phyloP scores from a whole-genome alignment of 2,797 vertebrate species.

The Galago senegalensis region DNA sequence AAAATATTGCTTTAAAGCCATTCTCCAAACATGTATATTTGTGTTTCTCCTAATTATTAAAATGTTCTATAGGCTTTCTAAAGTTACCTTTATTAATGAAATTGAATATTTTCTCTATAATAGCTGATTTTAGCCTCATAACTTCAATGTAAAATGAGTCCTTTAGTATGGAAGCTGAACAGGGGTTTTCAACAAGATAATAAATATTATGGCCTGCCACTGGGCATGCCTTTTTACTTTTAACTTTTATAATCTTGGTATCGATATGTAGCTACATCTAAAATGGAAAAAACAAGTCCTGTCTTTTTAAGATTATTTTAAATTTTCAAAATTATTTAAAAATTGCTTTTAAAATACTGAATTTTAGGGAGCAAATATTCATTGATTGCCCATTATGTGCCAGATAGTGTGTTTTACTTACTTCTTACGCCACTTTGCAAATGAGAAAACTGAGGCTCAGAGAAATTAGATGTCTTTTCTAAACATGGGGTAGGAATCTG shows the following conservation, averaged over 20 bases:
- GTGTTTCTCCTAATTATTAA: conserved; percentile 22
- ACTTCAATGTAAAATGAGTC: background rate
- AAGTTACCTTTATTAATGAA: conserved; percentile 28
- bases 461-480: background rate
- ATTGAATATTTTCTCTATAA: background rate
- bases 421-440: background rate
- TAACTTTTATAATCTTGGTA: background rate
- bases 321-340: background rate
- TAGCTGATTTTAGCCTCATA: background rate
- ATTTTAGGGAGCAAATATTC: conserved; percentile 2
- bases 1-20: background rate
- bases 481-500: background rate
- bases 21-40: background rate
- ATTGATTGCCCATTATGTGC: background rate
- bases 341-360: conserved; percentile 44
- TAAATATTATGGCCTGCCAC: rapidly evolving
- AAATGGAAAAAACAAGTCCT: background rate
- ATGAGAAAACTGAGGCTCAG: conserved; percentile 5
- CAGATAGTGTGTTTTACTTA: background rate
- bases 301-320: background rate
- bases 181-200: background rate
- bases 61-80: background rate
- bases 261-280: background rate
- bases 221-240: background rate
- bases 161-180: background rate